Base-by-base conservation (phyloP, 64 coral and sea anemone species). In the Stylophora pistillata region DNA sequence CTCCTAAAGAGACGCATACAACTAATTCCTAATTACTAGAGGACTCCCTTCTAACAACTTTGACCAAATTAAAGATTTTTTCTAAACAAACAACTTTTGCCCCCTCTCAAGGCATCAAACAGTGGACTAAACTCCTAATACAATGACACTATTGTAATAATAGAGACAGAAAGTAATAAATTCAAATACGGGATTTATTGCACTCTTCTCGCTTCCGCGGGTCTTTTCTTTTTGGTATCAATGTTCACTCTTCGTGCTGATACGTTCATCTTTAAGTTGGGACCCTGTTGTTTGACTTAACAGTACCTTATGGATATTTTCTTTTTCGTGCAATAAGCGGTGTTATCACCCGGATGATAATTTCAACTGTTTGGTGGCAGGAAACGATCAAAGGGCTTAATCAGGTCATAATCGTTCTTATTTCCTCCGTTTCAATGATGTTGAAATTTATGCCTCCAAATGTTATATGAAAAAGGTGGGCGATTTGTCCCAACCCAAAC, bases 361-460 rank as follows among this genome's bases (percentile, higher is more conserved):
- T 76, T 76, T 41, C 20, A 2, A 76, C 20, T 52, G 34, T 84
- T 47, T 47, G 18, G 33, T 26, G 59, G 53, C 58, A 84, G 80
- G 80, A 84, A 62, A 34, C 25, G 47, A 47, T 84, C 61, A 70
- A 53, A 12, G 25, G 20, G 62, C n/a, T 37, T 84, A 84, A 84
- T 84, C 62, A 62, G 12, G 12, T n/a, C 0, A 18, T 84, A 84
- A 84, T 82, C 20, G 29, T 13, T 65, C 58, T 60, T 20, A 82
- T 82, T 66, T 82, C 60, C 59, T 41, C 6, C 25, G 59, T 66
- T 64, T 82, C 60, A 82, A 69, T 15, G 80, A 20, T 66, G 16
- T 69, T 65, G n/a, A 65, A 65, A 69, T 20, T 53, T 14, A 70
- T 70, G 69, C 75, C 26, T 13, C 18, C 26, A 56, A 56, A 78